These are phyloP conservation scores for Medauroidea extradentata DNA, from an alignment of 1,140 invertebrate species.

Conservation along the genomic window DNA sequence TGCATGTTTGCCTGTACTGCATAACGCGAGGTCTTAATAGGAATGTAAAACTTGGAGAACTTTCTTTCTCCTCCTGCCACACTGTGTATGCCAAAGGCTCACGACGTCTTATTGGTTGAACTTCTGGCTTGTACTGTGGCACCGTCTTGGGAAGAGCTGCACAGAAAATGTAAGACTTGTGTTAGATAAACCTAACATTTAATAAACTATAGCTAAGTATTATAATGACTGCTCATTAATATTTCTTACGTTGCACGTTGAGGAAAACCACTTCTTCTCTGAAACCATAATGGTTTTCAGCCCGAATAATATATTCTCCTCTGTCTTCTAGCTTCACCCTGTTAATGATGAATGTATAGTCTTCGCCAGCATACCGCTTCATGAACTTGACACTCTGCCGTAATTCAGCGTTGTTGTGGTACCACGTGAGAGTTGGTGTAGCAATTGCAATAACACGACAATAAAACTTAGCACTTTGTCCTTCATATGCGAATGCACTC, in stretches of 20 bases:
- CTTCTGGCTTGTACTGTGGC: conserved; percentile 71
- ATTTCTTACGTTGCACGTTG: conserved; percentile 86
- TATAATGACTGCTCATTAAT: no score
- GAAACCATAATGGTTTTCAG: conserved; percentile 96
- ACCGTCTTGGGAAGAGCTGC: conserved; percentile 75
- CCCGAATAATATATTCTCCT: conserved; percentile 95
- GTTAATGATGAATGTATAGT: conserved; percentile 97
- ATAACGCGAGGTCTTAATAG: conserved; percentile 94
- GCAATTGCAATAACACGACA: conserved; percentile 94
- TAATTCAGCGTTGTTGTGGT: conserved; percentile 87
- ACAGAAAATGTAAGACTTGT: conserved; percentile 20
- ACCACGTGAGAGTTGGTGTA: conserved; percentile 93
- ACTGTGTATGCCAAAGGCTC: conserved; percentile 78
- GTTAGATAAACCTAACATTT: no score
- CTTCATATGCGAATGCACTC: conserved; percentile 94
- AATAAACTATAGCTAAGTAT: no score
- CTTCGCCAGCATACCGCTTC: conserved; percentile 94
- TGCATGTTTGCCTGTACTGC: conserved; percentile 90
- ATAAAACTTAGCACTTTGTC: conserved; percentile 95
- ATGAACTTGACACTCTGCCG: conserved; percentile 98
- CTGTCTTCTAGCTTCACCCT: conserved; percentile 90
- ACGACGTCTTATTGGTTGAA: conserved; percentile 64
- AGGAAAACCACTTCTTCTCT: conserved; percentile 95
- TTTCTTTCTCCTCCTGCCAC: conserved; percentile 86
- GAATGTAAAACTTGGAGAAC: conserved; percentile 94